A percentile compares a stretch with the other conserved stretches of the same genome.
Evolutionary conservation across 23 tunicate species (phyloP).

Genomic region (Diplosoma virens): DNA sequence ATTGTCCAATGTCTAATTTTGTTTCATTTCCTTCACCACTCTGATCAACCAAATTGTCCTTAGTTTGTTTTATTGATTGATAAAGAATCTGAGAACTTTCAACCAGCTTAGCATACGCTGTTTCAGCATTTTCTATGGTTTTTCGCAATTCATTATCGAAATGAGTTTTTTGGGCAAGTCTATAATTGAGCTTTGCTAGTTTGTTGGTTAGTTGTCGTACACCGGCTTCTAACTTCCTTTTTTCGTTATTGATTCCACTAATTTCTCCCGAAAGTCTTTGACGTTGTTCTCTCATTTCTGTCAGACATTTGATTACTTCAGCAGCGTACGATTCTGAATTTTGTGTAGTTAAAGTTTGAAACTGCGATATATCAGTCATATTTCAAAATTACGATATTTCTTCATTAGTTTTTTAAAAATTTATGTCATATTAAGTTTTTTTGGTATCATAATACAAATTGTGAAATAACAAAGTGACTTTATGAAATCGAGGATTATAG

Average conservation of each 20-base stretch:
- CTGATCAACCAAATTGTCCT: slow-evolving; percentile 4
- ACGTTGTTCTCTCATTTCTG: slow-evolving; percentile 56
- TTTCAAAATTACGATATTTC: no score
- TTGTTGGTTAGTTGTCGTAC: slow-evolving; percentile 43
- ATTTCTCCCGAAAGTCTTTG: slow-evolving; percentile 32
- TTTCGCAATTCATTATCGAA: slow-evolving; percentile 41
- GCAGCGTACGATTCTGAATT: slow-evolving; percentile 31
- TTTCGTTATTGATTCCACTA: slow-evolving; percentile 24
- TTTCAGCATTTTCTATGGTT: slow-evolving; percentile 62
- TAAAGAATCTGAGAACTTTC: slow-evolving; percentile 75
- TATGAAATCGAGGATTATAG: no score
- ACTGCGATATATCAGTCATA: no score
- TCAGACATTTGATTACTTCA: slow-evolving; percentile 65
- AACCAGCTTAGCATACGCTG: slow-evolving; percentile 59
- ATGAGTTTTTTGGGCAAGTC: slow-evolving; percentile 51
- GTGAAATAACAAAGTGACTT: no score
- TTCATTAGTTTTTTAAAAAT: no score
- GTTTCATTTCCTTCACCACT: not conserved
- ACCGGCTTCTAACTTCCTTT: slow-evolving; percentile 36
- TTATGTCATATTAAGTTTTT: no score
- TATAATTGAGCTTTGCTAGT: slow-evolving; percentile 52
- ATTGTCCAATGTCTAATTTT: no score
- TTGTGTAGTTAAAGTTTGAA: no score
- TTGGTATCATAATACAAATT: no score
- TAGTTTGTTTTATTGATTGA: slow-evolving; percentile 37